Evolutionary conservation across 2,797 vertebrate species (phyloP), one percentile per base, ranked within the genome.

Genomic region (Leptatherina wallacei): DNA sequence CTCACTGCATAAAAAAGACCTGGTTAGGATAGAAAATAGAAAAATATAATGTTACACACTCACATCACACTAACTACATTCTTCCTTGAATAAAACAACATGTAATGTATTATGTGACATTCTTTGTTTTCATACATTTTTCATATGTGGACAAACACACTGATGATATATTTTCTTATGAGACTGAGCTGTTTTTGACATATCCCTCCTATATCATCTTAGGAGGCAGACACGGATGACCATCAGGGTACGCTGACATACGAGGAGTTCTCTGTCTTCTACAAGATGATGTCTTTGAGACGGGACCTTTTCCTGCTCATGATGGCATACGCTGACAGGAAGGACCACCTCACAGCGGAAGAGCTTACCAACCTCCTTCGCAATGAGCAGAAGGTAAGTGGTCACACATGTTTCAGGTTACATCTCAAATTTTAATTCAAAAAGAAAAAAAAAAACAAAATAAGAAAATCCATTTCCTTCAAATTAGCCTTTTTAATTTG

Each of bases 191-290:
- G 12, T 11, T 0, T 11, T 16, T 59, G 10, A 64, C 10, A 10
- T 27, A 20, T 58, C 29, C 16, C 14, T 57, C 64, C 7, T 6
- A 24, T 22, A 0, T 16, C 49, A 47, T 61, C 35, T 51, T 90
- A 99, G 98, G 98, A 99, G 87, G 98, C 98, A 2, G 98, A 99
- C 88, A 98, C 98, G 0, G 98, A 99, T 65, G 97, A 99, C 72
- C 97, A 98, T 76, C 97, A 98, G 83, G 98, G 98, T 71, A 97
- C 97, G 0, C 79, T 99, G 75, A 98, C 96, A 0, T 99, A 98
- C 56, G 97, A 98, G 67, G 98, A 99, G 69, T 99, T 99, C 88
- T 96, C 96, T 0, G 97, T 99, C 69, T 99, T 99, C 91, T 99
- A 99, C 92, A 98, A 95, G 93, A 99, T 99, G 98, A 99, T 99